phyloP scores from a whole-genome alignment of 2,888 invertebrate genomes.

The Cryptophagus acutangulus region DNA sequence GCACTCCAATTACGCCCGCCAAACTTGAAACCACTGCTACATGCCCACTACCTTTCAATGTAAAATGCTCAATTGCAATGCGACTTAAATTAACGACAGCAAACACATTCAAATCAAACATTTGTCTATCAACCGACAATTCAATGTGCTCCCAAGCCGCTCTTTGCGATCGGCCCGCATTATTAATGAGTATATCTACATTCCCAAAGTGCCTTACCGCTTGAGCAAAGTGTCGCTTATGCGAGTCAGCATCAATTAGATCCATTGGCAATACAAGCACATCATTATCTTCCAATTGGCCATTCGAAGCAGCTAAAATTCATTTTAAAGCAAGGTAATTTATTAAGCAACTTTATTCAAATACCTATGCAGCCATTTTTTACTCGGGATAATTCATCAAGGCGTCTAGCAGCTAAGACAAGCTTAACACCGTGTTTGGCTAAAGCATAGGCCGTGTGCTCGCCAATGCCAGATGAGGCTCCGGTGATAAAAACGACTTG shows the following conservation, averaged over 20 bases:
- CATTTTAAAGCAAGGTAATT: not conserved
- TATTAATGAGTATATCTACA: constrained; percentile 73
- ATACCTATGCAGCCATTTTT: constrained; percentile 59
- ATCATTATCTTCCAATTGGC: constrained; percentile 54
- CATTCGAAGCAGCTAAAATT: constrained; percentile 43
- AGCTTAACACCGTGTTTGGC: constrained; percentile 63
- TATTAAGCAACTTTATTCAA: constrained; percentile 10
- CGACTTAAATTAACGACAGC: constrained; percentile 65
- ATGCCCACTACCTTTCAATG: constrained; percentile 57
- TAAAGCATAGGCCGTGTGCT: constrained; percentile 62
- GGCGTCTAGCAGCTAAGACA: constrained; percentile 63
- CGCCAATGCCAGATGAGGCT: constrained; percentile 80
- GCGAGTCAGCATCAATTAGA: constrained; percentile 56
- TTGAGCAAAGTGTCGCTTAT: constrained; percentile 56
- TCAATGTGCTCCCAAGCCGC: constrained; percentile 68
- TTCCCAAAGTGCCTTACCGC: constrained; percentile 65
- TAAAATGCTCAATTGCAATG: constrained; percentile 62
- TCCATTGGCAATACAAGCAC: constrained; percentile 67
- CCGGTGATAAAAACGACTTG: constrained; percentile 82
- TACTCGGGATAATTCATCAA: constrained; percentile 59
- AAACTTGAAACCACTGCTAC: constrained; percentile 70
- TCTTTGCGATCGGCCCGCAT: constrained; percentile 76
- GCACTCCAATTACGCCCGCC: constrained; percentile 64
- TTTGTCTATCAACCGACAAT: constrained; percentile 63
- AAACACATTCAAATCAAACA: constrained; percentile 76